Percentiles rank a stretch among this genome's conserved stretches.
Conservation (phyloP, 2,888 invertebrate species). For the Patella caerulea region DNA sequence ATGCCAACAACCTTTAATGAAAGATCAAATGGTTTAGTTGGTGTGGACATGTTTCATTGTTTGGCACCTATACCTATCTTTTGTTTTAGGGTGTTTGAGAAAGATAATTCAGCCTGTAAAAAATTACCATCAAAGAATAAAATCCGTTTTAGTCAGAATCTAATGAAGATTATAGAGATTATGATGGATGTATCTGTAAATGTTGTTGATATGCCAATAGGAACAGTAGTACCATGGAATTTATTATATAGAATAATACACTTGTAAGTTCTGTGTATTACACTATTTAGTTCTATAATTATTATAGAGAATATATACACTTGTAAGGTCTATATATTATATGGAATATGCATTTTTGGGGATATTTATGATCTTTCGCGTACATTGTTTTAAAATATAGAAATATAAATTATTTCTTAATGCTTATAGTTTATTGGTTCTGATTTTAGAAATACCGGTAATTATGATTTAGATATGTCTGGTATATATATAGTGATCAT, state of each 20-base stretch:
- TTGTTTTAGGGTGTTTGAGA: conserved; percentile 45
- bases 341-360: too few relatives aligned
- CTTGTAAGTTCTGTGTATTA: conserved; percentile 65
- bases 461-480: neutral
- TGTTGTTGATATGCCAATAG: conserved; percentile 78
- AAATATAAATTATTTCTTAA: too few relatives aligned
- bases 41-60: too few relatives aligned
- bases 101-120: conserved; percentile 50
- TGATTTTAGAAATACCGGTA: too few relatives aligned
- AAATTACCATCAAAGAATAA: conserved; percentile 77
- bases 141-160: conserved; percentile 81
- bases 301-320: too few relatives aligned
- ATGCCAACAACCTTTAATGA: too few relatives aligned
- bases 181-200: conserved; percentile 82
- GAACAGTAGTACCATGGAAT: conserved; percentile 85
- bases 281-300: too few relatives aligned
- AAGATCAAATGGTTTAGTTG: too few relatives aligned
- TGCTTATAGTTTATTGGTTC: too few relatives aligned
- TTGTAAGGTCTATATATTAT: too few relatives aligned
- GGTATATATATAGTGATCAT: neutral
- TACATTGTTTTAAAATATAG: too few relatives aligned
- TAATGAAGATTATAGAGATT: conserved; percentile 83
- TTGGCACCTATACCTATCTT: neutral
- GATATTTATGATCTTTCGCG: too few relatives aligned
- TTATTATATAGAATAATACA: conserved; percentile 85